These are phyloP conservation scores for Phenganax marumi DNA, from an alignment of 92 coral and sea anemone genomes.

Conservation along the genomic window DNA sequence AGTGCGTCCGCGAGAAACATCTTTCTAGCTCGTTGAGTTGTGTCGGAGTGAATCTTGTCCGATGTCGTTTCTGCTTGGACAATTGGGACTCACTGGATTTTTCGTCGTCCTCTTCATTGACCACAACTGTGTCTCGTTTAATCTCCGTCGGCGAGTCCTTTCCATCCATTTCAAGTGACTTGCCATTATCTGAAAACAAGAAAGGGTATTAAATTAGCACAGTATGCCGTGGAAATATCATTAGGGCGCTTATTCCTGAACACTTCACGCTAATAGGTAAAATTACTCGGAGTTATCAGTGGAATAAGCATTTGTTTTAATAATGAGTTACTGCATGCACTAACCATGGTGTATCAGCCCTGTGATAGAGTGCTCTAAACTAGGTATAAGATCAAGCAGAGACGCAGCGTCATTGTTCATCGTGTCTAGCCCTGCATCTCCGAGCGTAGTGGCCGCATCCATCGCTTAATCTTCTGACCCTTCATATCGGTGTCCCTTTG, in stretches of 20 bases:
- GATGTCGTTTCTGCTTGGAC: conserved; percentile 96
- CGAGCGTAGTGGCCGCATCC: conserved; percentile 90
- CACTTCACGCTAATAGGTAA: conserved; percentile 58
- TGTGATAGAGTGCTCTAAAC: conserved; percentile 91
- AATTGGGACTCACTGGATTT: conserved; percentile 78
- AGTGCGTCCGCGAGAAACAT: conserved; percentile 95
- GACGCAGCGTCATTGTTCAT: conserved; percentile 75
- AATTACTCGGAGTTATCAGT: conserved; percentile 97
- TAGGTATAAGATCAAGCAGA: conserved; percentile 88
- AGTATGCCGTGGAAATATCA: conserved; percentile 86
- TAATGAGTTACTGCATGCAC: conserved; percentile 60
- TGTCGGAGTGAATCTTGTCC: conserved; percentile 98
- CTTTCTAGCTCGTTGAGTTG: conserved; percentile 95
- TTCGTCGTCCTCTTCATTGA: conserved; percentile 77
- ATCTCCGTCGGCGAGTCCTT: conserved; percentile 85
- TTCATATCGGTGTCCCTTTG: conserved; percentile 97
- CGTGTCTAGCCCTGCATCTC: conserved; percentile 34
- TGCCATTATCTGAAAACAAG: conserved; percentile 79
- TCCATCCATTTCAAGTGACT: conserved; percentile 75
- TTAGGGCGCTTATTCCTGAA: conserved; percentile 90
- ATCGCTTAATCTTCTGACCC: conserved; percentile 98
- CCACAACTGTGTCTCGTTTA: conserved; percentile 85
- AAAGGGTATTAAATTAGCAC: conserved; percentile 82
- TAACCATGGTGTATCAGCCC: conserved; percentile 92
- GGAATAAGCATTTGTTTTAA: conserved; percentile 91